These are phyloP conservation scores for Tenthredo mesomela DNA, from an alignment of 2,888 invertebrate genomes.

Conservation along the genomic window DNA sequence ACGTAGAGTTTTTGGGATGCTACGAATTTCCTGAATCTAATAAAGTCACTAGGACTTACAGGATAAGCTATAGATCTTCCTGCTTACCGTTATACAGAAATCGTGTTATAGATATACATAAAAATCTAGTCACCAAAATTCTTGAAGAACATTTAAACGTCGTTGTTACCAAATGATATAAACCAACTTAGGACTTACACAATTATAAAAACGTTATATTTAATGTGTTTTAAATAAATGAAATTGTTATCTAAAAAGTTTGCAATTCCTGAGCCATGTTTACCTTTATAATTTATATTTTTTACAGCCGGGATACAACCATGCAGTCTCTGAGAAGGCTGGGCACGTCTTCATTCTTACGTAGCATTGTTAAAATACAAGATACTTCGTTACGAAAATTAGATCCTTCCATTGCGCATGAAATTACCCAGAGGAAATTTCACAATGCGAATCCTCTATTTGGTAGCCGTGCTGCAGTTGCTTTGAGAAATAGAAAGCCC, in stretches of 20 bases:
- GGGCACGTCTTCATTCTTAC: constrained; percentile 26
- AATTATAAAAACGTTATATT: not conserved
- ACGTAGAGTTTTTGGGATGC: constrained; percentile 68
- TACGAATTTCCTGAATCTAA: constrained; percentile 68
- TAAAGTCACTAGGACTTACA: constrained; percentile 71
- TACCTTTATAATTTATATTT: not conserved
- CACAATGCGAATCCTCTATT: constrained; percentile 57
- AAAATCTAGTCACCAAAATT: constrained; percentile 69
- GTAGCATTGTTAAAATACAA: constrained; percentile 57
- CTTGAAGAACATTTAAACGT: constrained; percentile 64
- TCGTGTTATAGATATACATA: constrained; percentile 73
- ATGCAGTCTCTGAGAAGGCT: constrained; percentile 41
- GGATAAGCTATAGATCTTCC: constrained; percentile 74
- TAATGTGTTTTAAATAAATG: not conserved
- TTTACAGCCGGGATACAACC: not conserved
- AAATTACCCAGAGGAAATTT: constrained; percentile 59
- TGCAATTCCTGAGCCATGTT: not conserved
- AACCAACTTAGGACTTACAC: not conserved
- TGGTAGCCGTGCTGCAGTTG: constrained; percentile 57
- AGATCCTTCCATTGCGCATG: not conserved
- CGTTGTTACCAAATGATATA: constrained; percentile 56
- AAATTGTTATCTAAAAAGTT: not conserved
- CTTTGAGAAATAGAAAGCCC: constrained; percentile 64
- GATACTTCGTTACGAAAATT: constrained; percentile 51
- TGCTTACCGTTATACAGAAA: constrained; percentile 71